phyloP scores from a whole-genome alignment of 2,888 invertebrate genomes.

The Diadromus collaris region DNA sequence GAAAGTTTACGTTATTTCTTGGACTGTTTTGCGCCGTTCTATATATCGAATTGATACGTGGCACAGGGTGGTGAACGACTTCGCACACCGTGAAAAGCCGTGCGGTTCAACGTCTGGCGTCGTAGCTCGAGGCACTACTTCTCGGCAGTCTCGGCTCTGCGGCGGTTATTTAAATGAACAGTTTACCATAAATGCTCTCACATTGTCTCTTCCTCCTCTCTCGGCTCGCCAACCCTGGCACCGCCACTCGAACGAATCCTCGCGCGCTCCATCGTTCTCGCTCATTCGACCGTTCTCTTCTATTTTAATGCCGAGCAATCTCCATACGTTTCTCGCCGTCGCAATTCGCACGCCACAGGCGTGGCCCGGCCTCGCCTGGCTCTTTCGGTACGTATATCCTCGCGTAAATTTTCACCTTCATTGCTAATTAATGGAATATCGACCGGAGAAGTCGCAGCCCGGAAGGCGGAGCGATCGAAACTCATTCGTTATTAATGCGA shows the following conservation, averaged over 20 bases:
- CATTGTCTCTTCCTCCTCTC: constrained; percentile 64
- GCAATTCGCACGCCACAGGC: constrained; percentile 60
- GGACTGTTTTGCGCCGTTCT: background rate
- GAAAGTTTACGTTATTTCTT: background rate
- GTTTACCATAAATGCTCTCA: constrained; percentile 70
- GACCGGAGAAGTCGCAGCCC: background rate
- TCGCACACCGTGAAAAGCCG: constrained; percentile 27
- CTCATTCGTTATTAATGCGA: background rate
- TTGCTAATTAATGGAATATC: constrained; percentile 39
- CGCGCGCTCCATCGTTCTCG: constrained; percentile 33
- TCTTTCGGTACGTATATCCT: constrained; percentile 49
- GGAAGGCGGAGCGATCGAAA: background rate
- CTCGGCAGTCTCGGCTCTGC: constrained; percentile 50
- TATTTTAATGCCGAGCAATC: constrained; percentile 64
- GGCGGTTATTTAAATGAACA: constrained; percentile 71
- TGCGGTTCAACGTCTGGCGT: constrained; percentile 8
- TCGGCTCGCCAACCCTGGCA: constrained; percentile 39
- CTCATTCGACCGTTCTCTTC: constrained; percentile 44
- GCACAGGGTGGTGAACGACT: constrained; percentile 20
- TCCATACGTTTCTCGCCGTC: constrained; percentile 60
- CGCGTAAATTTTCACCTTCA: constrained; percentile 20
- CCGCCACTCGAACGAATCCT: constrained; percentile 58
- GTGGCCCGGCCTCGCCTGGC: constrained; percentile 53
- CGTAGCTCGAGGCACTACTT: constrained; percentile 14
- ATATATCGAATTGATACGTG: constrained; percentile 11